Evolutionary conservation across 1,140 invertebrate species (phyloP).

Genomic region (Drosophila triauraria): DNA sequence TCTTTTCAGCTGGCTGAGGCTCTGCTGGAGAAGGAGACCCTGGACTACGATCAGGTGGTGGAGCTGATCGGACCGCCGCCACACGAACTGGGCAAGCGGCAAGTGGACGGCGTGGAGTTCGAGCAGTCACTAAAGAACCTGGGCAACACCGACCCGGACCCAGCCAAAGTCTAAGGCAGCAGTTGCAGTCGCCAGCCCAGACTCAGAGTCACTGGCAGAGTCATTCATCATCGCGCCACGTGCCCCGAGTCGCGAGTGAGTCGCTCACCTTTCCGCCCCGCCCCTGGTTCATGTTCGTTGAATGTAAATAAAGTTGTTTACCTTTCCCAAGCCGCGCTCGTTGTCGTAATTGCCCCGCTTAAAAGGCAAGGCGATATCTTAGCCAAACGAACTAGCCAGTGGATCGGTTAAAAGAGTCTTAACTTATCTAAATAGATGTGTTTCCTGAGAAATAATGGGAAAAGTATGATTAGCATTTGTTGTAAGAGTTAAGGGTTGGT

Average conservation of each 20-base stretch:
- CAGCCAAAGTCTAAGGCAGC: constrained; percentile 23
- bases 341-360: constrained; percentile 31
- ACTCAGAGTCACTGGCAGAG: constrained; percentile 6
- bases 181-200: background rate
- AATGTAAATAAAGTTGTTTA: constrained; percentile 82
- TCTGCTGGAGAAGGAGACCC: constrained; percentile 94
- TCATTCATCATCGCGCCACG: constrained; percentile 10
- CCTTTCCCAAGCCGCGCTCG: constrained; percentile 39
- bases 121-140: constrained; percentile 87
- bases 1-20: constrained; percentile 92
- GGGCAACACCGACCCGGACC: constrained; percentile 39
- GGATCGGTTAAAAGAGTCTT: constrained; percentile 3
- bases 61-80: constrained; percentile 95
- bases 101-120: constrained; percentile 92
- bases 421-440: background rate
- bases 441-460: background rate
- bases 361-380: constrained; percentile 17
- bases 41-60: constrained; percentile 96
- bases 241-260: constrained; percentile 5
- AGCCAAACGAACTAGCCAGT: background rate
- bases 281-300: constrained; percentile 57
- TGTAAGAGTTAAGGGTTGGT: background rate
- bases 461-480: background rate
- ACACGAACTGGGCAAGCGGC: constrained; percentile 90
- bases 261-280: constrained; percentile 15